Base-by-base conservation (phyloP, 2,113 vertebrate species). In the Colius striatus region DNA sequence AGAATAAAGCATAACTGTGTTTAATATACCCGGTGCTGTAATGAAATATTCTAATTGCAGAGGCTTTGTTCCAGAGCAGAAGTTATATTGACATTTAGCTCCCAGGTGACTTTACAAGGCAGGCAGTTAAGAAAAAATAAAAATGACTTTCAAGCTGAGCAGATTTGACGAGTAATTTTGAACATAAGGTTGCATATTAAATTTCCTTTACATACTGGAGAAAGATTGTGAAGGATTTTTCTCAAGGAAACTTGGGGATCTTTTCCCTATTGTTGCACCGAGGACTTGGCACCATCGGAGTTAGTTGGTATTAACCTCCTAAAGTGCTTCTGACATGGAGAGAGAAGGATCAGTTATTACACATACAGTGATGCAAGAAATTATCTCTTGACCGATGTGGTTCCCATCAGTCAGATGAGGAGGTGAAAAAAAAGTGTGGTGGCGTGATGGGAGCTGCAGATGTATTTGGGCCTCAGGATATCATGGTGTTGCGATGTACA, bases 81-180 rank as follows among this genome's bases (percentile, higher is more conserved):
- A 76, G 47, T 77, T 78, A 50, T 13, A 32, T 60, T 72, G 87
- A 67, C 73, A 32, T 85, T 94, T 72, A 53, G 34, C 61, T 95
- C 84, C 74, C 84, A 63, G 75, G 91, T 89, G 91, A 85, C 75
- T 93, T 89, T 43, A 58, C 70, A 48, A 81, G 67, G 50, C 74
- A 82, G 70, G 68, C 36, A 53, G 63, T 45, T 53, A 38, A 45
- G 63, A 17, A 51, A 32, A 75, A 43, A 41, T 12, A 19, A 50
- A 61, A 93, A 41, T 13, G 32, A 11, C n/a, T 76, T 82, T 48
- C 51, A 76, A 54, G 48, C 84, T 79, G 86, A 79, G 71, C 36
- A 70, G 48, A 50, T 75, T 48, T 51, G 50, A 78, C 72, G 23
- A 55, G n/a, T 41, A 22, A 57, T 76, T 71, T 67, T 9, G 47